Evolutionary conservation across 37 sponge, comb jelly and placozoan species (phyloP), one percentile per base, ranked within the genome.

Genomic region (Dysidea cf. avara): DNA sequence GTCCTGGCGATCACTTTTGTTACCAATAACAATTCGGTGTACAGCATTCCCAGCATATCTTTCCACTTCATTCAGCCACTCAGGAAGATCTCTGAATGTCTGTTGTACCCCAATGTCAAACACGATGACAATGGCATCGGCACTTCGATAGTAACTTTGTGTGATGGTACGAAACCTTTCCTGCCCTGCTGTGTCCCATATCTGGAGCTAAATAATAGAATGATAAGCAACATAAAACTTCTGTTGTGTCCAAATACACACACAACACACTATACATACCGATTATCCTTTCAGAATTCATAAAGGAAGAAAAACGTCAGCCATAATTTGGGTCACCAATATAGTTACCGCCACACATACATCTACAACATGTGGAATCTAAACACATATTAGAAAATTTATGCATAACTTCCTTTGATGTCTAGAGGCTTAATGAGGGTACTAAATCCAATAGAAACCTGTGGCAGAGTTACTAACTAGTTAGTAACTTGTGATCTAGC

Each of bases 111-210:
- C 88, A 24, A 94, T 80, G 75, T 94, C 95, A 57, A 85, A 94
- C 30, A 94, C 95, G 13, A 94, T 61, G 1, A 94, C 88, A 68
- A 90, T 85, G 29, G 95, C 95, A 68, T 94, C 91, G 2, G 95
- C 95, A 77, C 88, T 90, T 28, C 91, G 62, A 54, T 94, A 94
- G 81, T 90, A 94, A 66, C 95, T 94, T 64, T 94, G 95, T 14
- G 95, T 90, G 72, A 94, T 90, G 43, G 95, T 90, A 33, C 91
- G 64, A 65, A 94, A 94, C 30, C 95, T 50, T 51, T 94, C 95
- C 73, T 94, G 95, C 0, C 95, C 95, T 11, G 95, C 95, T 3
- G 95, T 94, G 74, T 94, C 95, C 95, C 95, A 94, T 50, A 94
- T 88, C 37, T 94, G 95, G 3, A 94, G 84, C 95, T 94, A 65